Percentiles rank a stretch among this genome's conserved stretches.
phyloP scores from a whole-genome alignment of 2,888 invertebrate species.

The Leucophenga montana region DNA sequence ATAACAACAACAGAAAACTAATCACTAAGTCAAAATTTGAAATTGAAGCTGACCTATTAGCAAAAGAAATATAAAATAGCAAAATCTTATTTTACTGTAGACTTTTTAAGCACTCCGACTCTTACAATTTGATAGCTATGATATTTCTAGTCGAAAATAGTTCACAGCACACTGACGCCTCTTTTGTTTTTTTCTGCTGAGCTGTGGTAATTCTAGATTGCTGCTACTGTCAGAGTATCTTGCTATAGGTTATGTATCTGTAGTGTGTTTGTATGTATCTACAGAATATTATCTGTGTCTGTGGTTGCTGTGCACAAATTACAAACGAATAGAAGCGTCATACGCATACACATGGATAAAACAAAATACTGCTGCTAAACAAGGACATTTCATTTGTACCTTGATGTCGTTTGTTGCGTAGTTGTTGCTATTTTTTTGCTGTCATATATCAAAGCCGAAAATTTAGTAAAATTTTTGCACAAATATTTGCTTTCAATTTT shows the following conservation, averaged over 20 bases:
- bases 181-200: not conserved
- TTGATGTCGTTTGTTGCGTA: not conserved
- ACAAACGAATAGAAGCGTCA: slow-evolving; percentile 1
- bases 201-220: slow-evolving; percentile 1
- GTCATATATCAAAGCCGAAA: slow-evolving; percentile 28
- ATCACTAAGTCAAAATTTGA: too few species aligned
- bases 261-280: too few species aligned
- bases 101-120: too few species aligned
- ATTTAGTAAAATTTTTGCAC: slow-evolving; percentile 55
- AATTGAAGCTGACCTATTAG: not conserved
- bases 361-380: too few species aligned
- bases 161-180: not conserved
- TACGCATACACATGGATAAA: not conserved
- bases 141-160: not conserved
- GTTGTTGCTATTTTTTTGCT: not conserved
- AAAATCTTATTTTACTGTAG: not conserved
- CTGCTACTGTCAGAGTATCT: not conserved
- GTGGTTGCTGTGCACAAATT: slow-evolving; percentile 14
- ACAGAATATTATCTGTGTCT: not conserved
- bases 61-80: not conserved
- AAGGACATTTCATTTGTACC: too few species aligned
- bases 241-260: not conserved
- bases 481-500: slow-evolving; percentile 64
- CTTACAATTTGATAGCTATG: too few species aligned
- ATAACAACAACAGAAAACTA: too few species aligned